These are phyloP conservation scores for Scrobipalpa atriplicella DNA, from an alignment of 2,888 invertebrate genomes.

Conservation along the genomic window DNA sequence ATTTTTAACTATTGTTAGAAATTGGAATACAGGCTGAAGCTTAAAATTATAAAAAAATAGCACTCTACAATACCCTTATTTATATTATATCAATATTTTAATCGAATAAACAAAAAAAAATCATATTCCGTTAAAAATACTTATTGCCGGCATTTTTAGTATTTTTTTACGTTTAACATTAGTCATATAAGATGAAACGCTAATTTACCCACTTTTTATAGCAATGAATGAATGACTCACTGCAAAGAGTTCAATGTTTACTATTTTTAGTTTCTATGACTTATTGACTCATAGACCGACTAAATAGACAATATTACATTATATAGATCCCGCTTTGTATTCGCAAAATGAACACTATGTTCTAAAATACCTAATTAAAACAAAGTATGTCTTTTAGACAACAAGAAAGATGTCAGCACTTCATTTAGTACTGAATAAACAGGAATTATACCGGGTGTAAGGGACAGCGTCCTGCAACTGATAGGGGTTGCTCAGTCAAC, in stretches of 20 bases:
- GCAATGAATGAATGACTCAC: constrained; percentile 18
- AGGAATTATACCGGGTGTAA: too few relatives aligned
- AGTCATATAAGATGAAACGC: neutral
- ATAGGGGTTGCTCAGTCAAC: too few relatives aligned
- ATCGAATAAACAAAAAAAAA: too few relatives aligned
- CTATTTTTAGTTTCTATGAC: neutral
- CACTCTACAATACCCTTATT: too few relatives aligned
- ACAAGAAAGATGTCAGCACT: neutral
- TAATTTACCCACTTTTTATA: constrained; percentile 6
- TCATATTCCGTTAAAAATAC: neutral
- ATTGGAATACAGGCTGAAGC: constrained; percentile 9
- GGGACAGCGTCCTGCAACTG: too few relatives aligned
- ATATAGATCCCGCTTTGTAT: neutral
- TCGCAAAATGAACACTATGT: neutral
- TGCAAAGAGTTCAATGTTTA: constrained; percentile 1
- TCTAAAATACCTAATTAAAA: neutral
- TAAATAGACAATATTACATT: neutral
- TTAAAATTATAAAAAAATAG: too few relatives aligned
- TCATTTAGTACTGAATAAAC: neutral
- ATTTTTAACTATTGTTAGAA: neutral
- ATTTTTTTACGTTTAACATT: constrained; percentile 8
- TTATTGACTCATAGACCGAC: constrained; percentile 10
- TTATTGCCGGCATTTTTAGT: neutral
- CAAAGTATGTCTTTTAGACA: too few relatives aligned
- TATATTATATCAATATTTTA: too few relatives aligned